Conservation (phyloP, 2,888 invertebrate species). For the Lissonota sp. region DNA sequence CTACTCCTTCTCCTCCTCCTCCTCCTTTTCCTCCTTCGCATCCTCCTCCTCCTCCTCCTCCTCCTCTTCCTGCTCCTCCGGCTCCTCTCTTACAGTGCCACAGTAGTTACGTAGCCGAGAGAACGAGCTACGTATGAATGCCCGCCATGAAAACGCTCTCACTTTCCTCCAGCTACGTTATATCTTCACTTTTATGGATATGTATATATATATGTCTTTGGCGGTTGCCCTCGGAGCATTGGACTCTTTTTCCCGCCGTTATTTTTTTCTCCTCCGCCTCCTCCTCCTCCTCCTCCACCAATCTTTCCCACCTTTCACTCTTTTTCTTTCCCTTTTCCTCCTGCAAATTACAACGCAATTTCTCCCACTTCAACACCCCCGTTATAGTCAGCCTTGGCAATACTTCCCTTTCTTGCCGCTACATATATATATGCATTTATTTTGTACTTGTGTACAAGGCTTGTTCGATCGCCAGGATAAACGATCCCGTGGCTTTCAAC, state of each 20-base stretch:
- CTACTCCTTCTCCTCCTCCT: constrained; percentile 58
- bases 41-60: constrained; percentile 20
- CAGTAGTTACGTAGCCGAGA: constrained; percentile 80
- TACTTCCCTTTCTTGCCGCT: constrained; percentile 21
- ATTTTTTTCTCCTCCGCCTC: constrained; percentile 35
- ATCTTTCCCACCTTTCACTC: constrained; percentile 19
- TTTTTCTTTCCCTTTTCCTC: constrained; percentile 10
- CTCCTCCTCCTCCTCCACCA: constrained; percentile 26
- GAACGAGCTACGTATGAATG: constrained; percentile 77
- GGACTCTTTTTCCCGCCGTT: constrained; percentile 57
- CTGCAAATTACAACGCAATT: neutral
- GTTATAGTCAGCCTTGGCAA: constrained; percentile 8
- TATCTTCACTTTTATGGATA: constrained; percentile 55
- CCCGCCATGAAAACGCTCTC: constrained; percentile 79
- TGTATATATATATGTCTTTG: constrained; percentile 16
- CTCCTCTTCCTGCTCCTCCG: neutral
- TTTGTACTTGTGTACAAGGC: neutral
- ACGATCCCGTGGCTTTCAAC: constrained; percentile 23
- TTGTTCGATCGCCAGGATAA: constrained; percentile 14
- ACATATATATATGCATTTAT: neutral
- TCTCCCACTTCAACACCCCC: neutral
- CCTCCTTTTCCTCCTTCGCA: constrained; percentile 20
- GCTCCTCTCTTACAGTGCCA: constrained; percentile 68
- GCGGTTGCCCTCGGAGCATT: constrained; percentile 57
- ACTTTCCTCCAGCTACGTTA: constrained; percentile 74